Conservation (phyloP, 1,140 invertebrate genomes). For the Tyrophagus putrescentiae region DNA sequence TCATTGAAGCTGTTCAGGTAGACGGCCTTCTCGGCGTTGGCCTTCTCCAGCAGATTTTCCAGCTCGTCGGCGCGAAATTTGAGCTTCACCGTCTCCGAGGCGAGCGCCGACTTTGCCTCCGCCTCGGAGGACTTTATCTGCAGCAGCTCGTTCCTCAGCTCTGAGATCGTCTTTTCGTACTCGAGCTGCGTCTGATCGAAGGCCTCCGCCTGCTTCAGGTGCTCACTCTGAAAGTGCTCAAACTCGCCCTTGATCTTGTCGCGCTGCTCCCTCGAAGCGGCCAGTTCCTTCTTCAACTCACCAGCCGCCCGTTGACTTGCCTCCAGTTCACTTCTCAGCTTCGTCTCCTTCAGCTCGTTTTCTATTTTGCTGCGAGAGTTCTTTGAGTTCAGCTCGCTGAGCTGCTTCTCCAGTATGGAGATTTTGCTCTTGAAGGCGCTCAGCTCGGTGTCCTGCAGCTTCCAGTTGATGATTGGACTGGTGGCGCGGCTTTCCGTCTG, state of each 20-base stretch:
- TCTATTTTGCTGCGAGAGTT: neutral
- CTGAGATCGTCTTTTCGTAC: neutral
- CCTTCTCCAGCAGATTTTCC: too few relatives aligned
- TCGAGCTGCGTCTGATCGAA: neutral
- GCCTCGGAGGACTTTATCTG: neutral
- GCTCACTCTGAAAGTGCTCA: neutral
- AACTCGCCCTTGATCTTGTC: neutral
- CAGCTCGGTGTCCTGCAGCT: constrained; percentile 6
- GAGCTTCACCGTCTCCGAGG: neutral
- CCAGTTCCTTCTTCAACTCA: neutral
- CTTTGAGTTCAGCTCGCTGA: neutral
- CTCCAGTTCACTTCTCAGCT: neutral
- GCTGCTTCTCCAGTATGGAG: neutral
- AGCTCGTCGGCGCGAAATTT: neutral
- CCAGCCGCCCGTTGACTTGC: neutral
- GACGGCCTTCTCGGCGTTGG: too few relatives aligned
- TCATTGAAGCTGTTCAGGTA: too few relatives aligned
- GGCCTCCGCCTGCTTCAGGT: neutral
- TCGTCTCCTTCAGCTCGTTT: neutral
- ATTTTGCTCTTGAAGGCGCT: constrained; percentile 4
- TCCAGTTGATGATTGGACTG: constrained; percentile 8
- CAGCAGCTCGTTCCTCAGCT: constrained; percentile 1
- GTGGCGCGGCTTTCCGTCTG: too few relatives aligned
- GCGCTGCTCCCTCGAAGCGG: neutral
- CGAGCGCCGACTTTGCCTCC: neutral